phyloP scores from a whole-genome alignment of 2,113 vertebrate genomes.

The Nannobrachium achirus region DNA sequence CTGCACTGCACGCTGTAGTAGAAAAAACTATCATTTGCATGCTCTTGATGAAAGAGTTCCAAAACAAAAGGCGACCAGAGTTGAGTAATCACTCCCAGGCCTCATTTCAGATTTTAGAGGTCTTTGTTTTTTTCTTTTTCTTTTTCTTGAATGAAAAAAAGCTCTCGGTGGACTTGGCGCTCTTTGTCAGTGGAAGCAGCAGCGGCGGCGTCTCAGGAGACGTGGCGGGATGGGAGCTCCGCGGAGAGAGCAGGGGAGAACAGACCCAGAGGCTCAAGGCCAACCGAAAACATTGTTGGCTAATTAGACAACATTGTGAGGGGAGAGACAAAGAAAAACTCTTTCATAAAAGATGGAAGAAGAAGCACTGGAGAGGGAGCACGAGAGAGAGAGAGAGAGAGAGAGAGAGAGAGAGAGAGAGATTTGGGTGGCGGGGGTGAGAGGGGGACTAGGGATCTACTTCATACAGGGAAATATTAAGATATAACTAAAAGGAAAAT shows the following conservation, averaged over 20 bases:
- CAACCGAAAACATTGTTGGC: conserved; percentile 1
- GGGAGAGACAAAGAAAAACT: not conserved
- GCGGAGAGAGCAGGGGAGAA: not conserved
- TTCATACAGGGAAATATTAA: not conserved
- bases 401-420: not conserved
- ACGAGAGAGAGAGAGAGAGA: not conserved
- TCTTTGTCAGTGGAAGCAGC: not conserved
- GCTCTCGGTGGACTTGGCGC: conserved; percentile 23
- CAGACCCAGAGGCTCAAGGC: conserved; percentile 22
- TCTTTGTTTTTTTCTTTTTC: no score
- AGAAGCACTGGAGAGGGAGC: not conserved
- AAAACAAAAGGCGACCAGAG: conserved; percentile 3
- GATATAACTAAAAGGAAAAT: not conserved
- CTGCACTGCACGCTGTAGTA: not conserved
- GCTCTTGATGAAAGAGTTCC: no score
- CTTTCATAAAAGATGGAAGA: not conserved
- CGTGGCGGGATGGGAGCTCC: not conserved
- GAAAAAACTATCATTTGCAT: conserved; percentile 5
- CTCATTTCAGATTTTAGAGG: not conserved
- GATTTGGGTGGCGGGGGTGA: not conserved
- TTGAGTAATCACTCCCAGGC: conserved; percentile 7
- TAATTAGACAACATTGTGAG: conserved; percentile 30
- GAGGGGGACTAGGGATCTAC: not conserved
- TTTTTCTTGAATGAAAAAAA: conserved; percentile 21
- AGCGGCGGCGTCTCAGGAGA: conserved; percentile 23